Percentiles rank a stretch among this genome's conserved stretches.
Evolutionary conservation across 2,797 vertebrate species (phyloP).

Genomic region (Dermochelys coriacea): DNA sequence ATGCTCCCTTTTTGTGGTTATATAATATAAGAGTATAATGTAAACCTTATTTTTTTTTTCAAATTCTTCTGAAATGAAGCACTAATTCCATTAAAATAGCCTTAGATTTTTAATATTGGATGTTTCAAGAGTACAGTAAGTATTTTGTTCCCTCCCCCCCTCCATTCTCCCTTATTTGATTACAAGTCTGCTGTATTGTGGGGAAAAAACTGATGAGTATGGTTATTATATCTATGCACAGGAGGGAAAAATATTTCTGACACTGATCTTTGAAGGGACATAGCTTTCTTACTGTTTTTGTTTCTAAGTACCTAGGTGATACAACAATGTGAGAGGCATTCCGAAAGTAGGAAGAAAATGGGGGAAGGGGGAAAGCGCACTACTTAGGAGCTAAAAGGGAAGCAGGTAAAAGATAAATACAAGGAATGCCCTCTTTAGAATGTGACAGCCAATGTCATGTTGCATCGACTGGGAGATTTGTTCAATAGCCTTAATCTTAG

Average conservation of each 20-base stretch:
- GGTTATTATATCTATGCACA: conserved; percentile 38
- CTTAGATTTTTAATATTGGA: conserved; percentile 59
- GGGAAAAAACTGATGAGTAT: conserved; percentile 20
- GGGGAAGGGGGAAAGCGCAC: not conserved
- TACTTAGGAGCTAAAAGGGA: not conserved
- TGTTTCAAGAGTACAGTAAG: conserved; percentile 34
- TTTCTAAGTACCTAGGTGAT: not conserved
- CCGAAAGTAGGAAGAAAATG: not conserved
- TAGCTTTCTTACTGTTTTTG: conserved; percentile 27
- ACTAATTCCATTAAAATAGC: conserved; percentile 41
- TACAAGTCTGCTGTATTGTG: conserved; percentile 19
- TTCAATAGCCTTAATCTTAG: not conserved
- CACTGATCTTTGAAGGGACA: conserved; percentile 42
- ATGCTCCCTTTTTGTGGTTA: conserved; percentile 12
- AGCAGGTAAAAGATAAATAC: not conserved
- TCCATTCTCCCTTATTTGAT: conserved; percentile 42
- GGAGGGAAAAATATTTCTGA: conserved; percentile 23
- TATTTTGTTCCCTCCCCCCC: not conserved
- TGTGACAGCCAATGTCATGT: too few species aligned
- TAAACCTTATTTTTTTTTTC: conserved; percentile 28
- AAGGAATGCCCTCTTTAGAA: not conserved
- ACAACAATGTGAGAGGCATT: fast-evolving
- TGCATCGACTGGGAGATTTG: fast-evolving
- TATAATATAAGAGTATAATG: conserved; percentile 23
- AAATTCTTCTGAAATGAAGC: conserved; percentile 54